Evolutionary conservation across 1,140 invertebrate species (phyloP).

Genomic region (Drosophila nebulosa): DNA sequence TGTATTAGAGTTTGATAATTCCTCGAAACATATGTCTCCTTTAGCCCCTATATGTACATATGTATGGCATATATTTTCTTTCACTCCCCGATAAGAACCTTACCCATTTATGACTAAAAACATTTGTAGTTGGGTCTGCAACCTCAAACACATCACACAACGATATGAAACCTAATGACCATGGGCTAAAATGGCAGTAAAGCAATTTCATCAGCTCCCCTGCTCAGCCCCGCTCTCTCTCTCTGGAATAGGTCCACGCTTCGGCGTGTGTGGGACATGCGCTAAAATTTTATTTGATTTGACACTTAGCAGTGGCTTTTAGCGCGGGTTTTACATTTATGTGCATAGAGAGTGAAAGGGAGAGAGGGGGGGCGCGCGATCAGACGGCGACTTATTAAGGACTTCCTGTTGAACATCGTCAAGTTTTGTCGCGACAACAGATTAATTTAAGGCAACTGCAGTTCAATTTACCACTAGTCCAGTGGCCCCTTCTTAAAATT

Average conservation of each 20-base stretch:
- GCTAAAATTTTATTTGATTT: constrained; percentile 71
- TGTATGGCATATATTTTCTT: neutral
- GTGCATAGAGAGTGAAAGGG: too few species aligned
- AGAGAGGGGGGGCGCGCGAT: neutral
- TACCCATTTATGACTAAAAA: neutral
- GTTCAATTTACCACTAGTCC: constrained; percentile 66
- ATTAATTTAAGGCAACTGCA: constrained; percentile 73
- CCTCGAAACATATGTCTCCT: neutral
- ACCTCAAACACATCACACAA: constrained; percentile 16
- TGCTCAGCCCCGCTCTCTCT: neutral
- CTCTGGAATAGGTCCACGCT: neutral
- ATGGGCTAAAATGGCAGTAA: constrained; percentile 26
- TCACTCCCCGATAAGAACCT: neutral
- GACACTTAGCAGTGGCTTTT: constrained; percentile 60
- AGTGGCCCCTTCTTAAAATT: neutral
- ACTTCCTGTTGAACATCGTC: constrained; percentile 69
- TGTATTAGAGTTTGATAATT: neutral
- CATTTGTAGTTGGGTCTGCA: constrained; percentile 3
- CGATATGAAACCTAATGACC: constrained; percentile 35
- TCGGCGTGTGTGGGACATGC: constrained; percentile 64
- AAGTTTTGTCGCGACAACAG: constrained; percentile 75
- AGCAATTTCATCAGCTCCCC: constrained; percentile 47
- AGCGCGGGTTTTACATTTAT: constrained; percentile 22
- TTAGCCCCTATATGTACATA: neutral
- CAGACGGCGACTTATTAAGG: constrained; percentile 62